Base-by-base conservation (phyloP, 2,888 invertebrate species). In the Timandra comae region DNA sequence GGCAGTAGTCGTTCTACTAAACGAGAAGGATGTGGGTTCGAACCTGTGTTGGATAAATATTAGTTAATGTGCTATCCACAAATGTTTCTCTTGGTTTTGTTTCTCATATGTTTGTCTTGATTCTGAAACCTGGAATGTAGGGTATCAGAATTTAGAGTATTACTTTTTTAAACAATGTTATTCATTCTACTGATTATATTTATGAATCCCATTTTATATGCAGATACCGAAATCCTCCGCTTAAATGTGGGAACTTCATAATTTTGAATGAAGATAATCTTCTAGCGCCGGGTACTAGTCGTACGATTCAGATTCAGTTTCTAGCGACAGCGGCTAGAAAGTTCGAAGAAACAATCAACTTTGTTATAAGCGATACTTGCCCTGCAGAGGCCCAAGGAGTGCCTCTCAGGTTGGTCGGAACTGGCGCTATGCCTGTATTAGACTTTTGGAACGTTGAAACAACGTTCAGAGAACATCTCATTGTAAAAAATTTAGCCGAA, bases 391-490 rank as follows among this genome's bases (percentile, higher is more conserved):
- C 75, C 8, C 55, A 77, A 9, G 88, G 88, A 0, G 85, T 82
- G 27, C 71, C 68, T 2, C 50, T 90, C 0, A 77, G 49, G 22
- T 52, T 91, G 3, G 73, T 78, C 1, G 88, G 87, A 2, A 82
- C 81, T 8, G 88, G 88, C 11, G 86, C 85, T n/a, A 68, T 88
- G 51, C 90, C 91, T 0, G 68, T 66, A 5, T 56, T 90, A 33
- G 87, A 90, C 54, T 86, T 90, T 35, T 72, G 81, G 58, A 87
- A 90, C 56, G 58, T 87, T 11, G 79, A 87, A 31, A 81, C 76
- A 2, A 89, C 91, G 1, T 91, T 91, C 55, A 79, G 82, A 38
- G 88, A 90, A 58, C 88, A 88, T 50, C 75, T 87, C 10, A 77
- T 90, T 36, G 86, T 89, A 1, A 82, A 89, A 50, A 74, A 67